Evolutionary conservation across 1,140 invertebrate species (phyloP).

Genomic region (Potamilus streckersoni): DNA sequence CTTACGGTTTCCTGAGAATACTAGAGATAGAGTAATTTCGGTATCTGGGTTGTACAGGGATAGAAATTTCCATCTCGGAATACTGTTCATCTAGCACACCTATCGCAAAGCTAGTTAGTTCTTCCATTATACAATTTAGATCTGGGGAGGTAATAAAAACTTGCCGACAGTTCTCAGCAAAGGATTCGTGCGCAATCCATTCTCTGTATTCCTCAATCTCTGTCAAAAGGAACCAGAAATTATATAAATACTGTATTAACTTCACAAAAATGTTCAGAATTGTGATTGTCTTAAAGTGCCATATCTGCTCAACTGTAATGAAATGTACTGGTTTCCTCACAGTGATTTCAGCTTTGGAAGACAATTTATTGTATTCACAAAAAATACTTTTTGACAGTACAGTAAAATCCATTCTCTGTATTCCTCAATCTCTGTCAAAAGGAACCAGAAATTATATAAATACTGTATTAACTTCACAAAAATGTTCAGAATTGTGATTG

Average conservation of each 20-base stretch:
- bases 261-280: too few species aligned
- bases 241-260: not conserved
- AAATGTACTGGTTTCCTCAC: too few species aligned
- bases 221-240: conserved; percentile 24
- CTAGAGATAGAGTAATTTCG: conserved; percentile 34
- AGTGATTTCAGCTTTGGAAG: too few species aligned
- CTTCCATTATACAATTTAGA: conserved; percentile 35
- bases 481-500: too few species aligned
- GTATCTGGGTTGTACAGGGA: conserved; percentile 17
- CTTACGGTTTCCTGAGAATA: conserved; percentile 39
- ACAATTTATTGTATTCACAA: too few species aligned
- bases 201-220: conserved; percentile 51
- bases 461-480: not conserved
- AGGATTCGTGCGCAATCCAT: conserved; percentile 53
- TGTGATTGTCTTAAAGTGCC: too few species aligned
- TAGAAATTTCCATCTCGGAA: conserved; percentile 30
- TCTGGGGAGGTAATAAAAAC: conserved; percentile 46
- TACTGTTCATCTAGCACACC: conserved; percentile 29
- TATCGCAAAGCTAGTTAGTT: conserved; percentile 54
- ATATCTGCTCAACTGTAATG: too few species aligned
- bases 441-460: conserved; percentile 6
- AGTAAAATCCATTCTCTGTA: conserved; percentile 57
- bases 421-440: conserved; percentile 43
- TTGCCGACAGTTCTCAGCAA: conserved; percentile 48
- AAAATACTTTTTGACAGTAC: too few species aligned